These are phyloP conservation scores for Hylaea fasciaria DNA, from an alignment of 2,888 invertebrate genomes.

Conservation along the genomic window DNA sequence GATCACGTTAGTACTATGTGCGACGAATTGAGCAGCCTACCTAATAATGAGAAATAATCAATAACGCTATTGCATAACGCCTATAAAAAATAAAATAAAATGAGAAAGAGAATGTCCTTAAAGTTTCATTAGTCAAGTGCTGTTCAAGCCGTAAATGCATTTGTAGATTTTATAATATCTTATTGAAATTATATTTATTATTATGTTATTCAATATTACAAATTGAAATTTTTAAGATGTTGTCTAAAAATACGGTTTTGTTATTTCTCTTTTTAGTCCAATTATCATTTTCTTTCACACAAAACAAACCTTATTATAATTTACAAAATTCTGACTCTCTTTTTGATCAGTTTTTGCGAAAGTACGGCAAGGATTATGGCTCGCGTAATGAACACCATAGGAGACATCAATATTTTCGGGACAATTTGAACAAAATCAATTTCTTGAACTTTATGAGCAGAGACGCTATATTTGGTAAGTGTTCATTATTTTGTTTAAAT, in stretches of 20 bases:
- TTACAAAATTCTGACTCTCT: neutral
- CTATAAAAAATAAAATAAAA: no score
- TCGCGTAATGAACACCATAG: neutral
- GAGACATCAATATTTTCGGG: neutral
- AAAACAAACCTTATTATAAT: slow-evolving; percentile 5
- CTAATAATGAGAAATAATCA: no score
- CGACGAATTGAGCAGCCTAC: no score
- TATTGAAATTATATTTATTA: no score
- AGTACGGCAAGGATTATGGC: neutral
- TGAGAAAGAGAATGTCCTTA: no score
- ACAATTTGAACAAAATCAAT: slow-evolving; percentile 4
- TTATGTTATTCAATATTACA: no score
- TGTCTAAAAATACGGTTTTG: neutral
- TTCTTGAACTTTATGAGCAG: slow-evolving; percentile 1
- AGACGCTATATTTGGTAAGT: slow-evolving; percentile 7
- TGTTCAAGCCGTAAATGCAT: no score
- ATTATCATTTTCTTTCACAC: neutral
- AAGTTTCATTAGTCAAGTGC: no score
- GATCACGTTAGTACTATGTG: no score
- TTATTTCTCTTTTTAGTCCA: neutral
- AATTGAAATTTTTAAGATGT: neutral
- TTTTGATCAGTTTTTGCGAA: neutral
- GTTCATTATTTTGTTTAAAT: neutral
- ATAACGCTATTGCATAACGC: no score
- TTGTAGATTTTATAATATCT: no score